Conservation (phyloP, 1,140 invertebrate genomes). For the Steinernema khuongi region DNA sequence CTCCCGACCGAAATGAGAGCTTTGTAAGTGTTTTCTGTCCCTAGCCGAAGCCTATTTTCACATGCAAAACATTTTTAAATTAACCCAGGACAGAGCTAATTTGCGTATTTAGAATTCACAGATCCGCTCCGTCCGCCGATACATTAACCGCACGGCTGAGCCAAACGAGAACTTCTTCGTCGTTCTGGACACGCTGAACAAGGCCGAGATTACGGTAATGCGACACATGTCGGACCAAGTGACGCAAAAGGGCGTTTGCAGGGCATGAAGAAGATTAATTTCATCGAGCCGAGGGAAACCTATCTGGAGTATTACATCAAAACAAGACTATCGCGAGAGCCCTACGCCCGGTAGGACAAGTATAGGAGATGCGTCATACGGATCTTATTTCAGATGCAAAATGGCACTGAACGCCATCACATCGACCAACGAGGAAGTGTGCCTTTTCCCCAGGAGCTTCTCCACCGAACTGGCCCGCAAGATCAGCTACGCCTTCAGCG, state of each 20-base stretch:
- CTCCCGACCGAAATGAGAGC: slow-evolving; percentile 43
- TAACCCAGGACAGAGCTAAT: too few relatives aligned
- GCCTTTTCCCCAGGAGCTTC: slow-evolving; percentile 1
- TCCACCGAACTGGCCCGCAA: not conserved
- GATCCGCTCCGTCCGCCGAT: not conserved
- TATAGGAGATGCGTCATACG: not conserved
- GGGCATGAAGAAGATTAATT: slow-evolving; percentile 5
- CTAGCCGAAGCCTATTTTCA: too few relatives aligned
- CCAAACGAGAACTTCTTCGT: slow-evolving; percentile 9
- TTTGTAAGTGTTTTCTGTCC: slow-evolving; percentile 42
- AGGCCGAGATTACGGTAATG: not conserved
- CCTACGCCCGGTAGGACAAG: not conserved
- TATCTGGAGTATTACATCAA: slow-evolving; percentile 7
- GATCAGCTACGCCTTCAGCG: slow-evolving; percentile 9
- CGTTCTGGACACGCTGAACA: not conserved
- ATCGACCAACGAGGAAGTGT: not conserved
- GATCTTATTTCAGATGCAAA: not conserved
- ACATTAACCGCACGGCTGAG: slow-evolving; percentile 1
- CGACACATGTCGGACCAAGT: not conserved
- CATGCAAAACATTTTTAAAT: too few relatives aligned
- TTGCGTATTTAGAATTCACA: slow-evolving; percentile 8
- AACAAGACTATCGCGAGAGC: not conserved
- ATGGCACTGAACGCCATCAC: not conserved
- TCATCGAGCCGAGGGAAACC: not conserved
- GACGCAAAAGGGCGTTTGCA: not conserved